Percentiles rank a stretch among this genome's conserved stretches.
phyloP scores from a whole-genome alignment of 1,140 invertebrate species.

The Apis laboriosa region DNA sequence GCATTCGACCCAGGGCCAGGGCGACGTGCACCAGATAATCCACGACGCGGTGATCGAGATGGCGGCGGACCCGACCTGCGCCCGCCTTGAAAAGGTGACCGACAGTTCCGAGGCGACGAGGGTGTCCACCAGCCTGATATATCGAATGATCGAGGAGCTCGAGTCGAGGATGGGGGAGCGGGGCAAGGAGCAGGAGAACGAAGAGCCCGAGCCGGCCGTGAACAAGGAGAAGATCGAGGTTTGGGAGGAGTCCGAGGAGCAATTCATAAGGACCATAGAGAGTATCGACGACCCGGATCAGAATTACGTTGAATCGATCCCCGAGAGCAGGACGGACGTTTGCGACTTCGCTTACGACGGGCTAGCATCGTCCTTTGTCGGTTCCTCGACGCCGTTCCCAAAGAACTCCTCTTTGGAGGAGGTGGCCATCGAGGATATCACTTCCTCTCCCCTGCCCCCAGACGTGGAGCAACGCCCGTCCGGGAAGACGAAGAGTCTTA shows the following conservation, averaged over 20 bases:
- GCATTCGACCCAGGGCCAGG: constrained; percentile 54
- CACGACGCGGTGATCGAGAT: constrained; percentile 36
- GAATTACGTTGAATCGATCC: neutral
- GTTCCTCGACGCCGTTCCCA: constrained; percentile 2
- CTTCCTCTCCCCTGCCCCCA: neutral
- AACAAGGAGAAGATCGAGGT: constrained; percentile 44
- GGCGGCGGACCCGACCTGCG: neutral
- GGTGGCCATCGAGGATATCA: constrained; percentile 35
- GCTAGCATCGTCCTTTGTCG: constrained; percentile 16
- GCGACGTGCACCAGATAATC: constrained; percentile 53
- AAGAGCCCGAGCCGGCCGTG: neutral
- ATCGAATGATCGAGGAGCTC: constrained; percentile 63
- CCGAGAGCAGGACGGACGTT: neutral
- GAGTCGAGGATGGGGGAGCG: constrained; percentile 33
- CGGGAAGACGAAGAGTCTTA: neutral
- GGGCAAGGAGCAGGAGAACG: neutral
- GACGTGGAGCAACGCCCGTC: neutral
- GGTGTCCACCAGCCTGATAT: constrained; percentile 43
- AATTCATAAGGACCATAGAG: constrained; percentile 63
- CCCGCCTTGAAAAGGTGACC: constrained; percentile 5
- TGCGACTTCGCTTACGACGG: constrained; percentile 1
- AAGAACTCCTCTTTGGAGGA: constrained; percentile 26
- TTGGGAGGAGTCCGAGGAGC: constrained; percentile 67
- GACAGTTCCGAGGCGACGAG: constrained; percentile 26
- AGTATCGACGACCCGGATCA: neutral